A percentile compares a stretch with the other conserved stretches of the same genome.
phyloP scores from a whole-genome alignment of 2,113 vertebrate species.

The Osmerus eperlanus region DNA sequence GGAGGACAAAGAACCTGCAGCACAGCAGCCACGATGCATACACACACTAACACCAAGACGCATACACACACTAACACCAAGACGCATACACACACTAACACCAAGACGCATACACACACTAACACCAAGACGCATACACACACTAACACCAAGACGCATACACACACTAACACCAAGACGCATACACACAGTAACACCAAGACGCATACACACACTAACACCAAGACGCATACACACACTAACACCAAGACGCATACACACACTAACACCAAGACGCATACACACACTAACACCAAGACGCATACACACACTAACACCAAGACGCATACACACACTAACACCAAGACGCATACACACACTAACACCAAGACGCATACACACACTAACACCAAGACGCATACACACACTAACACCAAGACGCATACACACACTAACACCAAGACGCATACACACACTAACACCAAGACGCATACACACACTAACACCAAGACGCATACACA shows the following conservation, averaged over 20 bases:
- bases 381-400: neutral
- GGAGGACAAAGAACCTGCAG: neutral
- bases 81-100: neutral
- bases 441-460: constrained; percentile 30
- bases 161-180: constrained; percentile 30
- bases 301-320: constrained; percentile 33
- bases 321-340: neutral
- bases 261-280: constrained; percentile 29
- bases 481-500: neutral
- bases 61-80: neutral
- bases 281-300: neutral
- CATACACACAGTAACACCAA: neutral
- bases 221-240: neutral
- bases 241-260: neutral
- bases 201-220: neutral
- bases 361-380: constrained; percentile 23
- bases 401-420: constrained; percentile 30
- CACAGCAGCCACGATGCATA: constrained; percentile 19
- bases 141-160: neutral
- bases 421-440: neutral
- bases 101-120: neutral
- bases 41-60: constrained; percentile 30
- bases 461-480: constrained; percentile 4
- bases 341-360: constrained; percentile 13
- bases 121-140: neutral